phyloP scores from a whole-genome alignment of 2,797 vertebrate genomes.

The Pantherophis vulpinus region DNA sequence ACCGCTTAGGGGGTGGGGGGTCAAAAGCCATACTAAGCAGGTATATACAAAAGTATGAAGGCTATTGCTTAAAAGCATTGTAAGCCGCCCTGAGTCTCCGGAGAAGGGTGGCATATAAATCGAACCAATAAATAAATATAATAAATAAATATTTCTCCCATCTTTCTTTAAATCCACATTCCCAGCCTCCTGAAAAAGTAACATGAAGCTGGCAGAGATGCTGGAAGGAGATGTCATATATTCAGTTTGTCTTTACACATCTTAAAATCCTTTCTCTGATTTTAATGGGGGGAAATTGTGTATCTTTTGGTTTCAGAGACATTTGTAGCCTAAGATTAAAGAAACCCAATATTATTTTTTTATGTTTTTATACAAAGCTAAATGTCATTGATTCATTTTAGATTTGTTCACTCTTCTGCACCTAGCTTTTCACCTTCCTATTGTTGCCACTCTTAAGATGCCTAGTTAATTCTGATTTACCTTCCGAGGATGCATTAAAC shows the following conservation, averaged over 20 bases:
- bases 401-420: constrained; percentile 64
- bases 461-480: constrained; percentile 70
- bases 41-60: no score
- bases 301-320: neutral
- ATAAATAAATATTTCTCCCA: neutral
- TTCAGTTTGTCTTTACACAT: neutral
- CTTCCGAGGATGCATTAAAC: constrained; percentile 67
- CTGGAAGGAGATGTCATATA: neutral
- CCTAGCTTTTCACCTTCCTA: constrained; percentile 71
- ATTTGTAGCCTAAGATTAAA: neutral
- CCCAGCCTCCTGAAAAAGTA: neutral
- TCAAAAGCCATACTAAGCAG: no score
- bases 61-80: no score
- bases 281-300: neutral
- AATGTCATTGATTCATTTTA: constrained; percentile 55
- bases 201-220: neutral
- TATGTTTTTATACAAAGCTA: constrained; percentile 33
- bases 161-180: neutral
- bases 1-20: no score
- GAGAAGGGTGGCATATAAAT: no score
- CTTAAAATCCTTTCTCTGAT: neutral
- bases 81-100: no score
- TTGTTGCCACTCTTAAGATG: constrained; percentile 67
- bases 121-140: no score
- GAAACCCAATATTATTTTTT: neutral